These are phyloP conservation scores for Deroplatys truncata DNA, from an alignment of 2,888 invertebrate species.

Conservation along the genomic window DNA sequence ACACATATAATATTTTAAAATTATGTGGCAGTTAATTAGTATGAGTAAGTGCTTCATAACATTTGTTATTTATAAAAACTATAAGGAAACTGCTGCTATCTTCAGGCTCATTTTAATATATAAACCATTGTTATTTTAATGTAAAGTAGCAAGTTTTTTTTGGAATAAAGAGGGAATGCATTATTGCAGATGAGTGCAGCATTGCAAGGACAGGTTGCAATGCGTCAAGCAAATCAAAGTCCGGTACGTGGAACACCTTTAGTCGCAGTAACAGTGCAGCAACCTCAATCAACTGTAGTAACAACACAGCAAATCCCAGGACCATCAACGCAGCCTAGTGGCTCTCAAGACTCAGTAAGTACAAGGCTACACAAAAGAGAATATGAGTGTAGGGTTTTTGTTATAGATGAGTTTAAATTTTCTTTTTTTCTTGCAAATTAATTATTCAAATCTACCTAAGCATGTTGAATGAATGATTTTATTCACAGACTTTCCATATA, in stretches of 20 bases:
- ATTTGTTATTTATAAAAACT: too few relatives aligned
- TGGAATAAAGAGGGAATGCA: neutral
- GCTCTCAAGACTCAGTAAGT: neutral
- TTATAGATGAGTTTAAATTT: too few relatives aligned
- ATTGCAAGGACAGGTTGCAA: conserved; percentile 44
- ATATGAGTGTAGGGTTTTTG: too few relatives aligned
- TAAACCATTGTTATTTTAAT: neutral
- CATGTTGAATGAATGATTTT: too few relatives aligned
- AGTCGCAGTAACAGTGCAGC: conserved; percentile 56
- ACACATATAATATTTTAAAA: too few relatives aligned
- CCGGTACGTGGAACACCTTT: conserved; percentile 56
- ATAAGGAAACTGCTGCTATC: too few relatives aligned
- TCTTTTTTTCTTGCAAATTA: too few relatives aligned
- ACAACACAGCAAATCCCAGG: conserved; percentile 12
- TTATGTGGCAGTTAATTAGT: too few relatives aligned
- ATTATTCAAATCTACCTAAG: too few relatives aligned
- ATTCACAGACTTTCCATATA: too few relatives aligned
- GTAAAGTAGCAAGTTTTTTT: neutral
- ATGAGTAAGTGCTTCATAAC: too few relatives aligned
- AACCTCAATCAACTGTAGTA: conserved; percentile 4
- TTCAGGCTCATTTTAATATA: too few relatives aligned
- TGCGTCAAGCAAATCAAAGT: conserved; percentile 50
- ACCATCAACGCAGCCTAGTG: neutral
- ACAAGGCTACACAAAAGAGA: neutral
- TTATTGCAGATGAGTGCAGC: conserved; percentile 37